Conservation (phyloP, 2,888 invertebrate species). For the Ferdinandea cuprea region DNA sequence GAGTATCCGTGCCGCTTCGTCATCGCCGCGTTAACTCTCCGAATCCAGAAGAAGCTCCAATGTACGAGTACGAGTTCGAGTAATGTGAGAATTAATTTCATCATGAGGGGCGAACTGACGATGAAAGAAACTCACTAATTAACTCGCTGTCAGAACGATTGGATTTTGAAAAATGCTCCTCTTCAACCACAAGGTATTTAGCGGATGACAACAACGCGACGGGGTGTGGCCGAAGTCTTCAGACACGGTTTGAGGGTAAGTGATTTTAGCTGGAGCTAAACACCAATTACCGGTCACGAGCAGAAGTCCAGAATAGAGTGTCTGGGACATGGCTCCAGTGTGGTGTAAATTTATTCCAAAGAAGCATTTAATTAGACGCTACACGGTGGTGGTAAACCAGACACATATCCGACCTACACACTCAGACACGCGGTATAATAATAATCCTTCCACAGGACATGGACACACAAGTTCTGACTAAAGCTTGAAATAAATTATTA, state of each 20-base stretch:
- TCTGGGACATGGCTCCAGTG: background rate
- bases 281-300: conserved; percentile 71
- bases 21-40: too few relatives aligned
- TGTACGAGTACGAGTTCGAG: background rate
- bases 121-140: conserved; percentile 27
- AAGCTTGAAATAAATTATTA: conserved; percentile 52
- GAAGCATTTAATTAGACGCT: conserved; percentile 59
- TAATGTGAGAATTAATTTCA: conserved; percentile 52
- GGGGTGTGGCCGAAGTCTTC: too few relatives aligned
- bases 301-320: background rate
- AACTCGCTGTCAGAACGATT: conserved; percentile 32
- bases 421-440: background rate
- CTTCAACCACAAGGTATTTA: background rate
- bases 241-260: too few relatives aligned
- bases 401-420: conserved; percentile 21
- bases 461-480: background rate
- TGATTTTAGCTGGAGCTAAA: conserved; percentile 54
- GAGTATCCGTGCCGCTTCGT: background rate
- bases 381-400: conserved; percentile 11
- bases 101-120: background rate
- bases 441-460: background rate
- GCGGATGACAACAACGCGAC: too few relatives aligned
- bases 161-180: conserved; percentile 27
- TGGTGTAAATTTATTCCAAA: conserved; percentile 40
- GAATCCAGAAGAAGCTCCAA: too few relatives aligned